These are phyloP conservation scores for Anorthoa munda DNA, from an alignment of 2,888 invertebrate genomes.

Conservation along the genomic window DNA sequence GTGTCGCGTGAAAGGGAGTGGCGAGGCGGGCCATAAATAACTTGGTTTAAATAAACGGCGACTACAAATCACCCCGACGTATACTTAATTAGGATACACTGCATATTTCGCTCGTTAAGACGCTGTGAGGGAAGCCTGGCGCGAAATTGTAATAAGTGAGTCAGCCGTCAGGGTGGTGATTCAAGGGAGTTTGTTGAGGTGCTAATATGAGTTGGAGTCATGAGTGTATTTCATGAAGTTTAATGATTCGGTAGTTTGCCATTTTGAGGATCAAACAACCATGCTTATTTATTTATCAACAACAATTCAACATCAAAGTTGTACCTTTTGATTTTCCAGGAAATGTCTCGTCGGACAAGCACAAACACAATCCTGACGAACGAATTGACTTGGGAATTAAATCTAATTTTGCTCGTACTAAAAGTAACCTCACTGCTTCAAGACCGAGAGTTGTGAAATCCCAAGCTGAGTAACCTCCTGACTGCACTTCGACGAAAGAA, in stretches of 20 bases:
- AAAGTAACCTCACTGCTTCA: not conserved
- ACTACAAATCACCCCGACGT: slow-evolving; percentile 72
- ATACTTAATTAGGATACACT: slow-evolving; percentile 73
- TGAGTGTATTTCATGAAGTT: not conserved
- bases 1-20: slow-evolving; percentile 49
- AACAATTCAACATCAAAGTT: not conserved
- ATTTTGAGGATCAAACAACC: not conserved
- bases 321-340: not conserved
- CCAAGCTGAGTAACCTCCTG: slow-evolving; percentile 9
- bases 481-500: slow-evolving; percentile 34
- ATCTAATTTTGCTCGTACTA: not conserved
- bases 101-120: slow-evolving; percentile 66
- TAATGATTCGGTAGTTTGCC: not conserved
- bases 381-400: not conserved
- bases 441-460: slow-evolving; percentile 34
- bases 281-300: not conserved
- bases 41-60: slow-evolving; percentile 70
- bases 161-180: slow-evolving; percentile 27
- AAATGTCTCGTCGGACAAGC: not conserved
- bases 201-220: slow-evolving; percentile 21
- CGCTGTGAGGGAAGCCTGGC: slow-evolving; percentile 43
- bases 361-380: slow-evolving; percentile 1
- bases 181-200: slow-evolving; percentile 8
- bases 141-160: slow-evolving; percentile 52
- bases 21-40: slow-evolving; percentile 74